A percentile compares a stretch with the other conserved stretches of the same genome.
Conservation (phyloP, 2,113 vertebrate species). For the Neodontobutis hainanensis region DNA sequence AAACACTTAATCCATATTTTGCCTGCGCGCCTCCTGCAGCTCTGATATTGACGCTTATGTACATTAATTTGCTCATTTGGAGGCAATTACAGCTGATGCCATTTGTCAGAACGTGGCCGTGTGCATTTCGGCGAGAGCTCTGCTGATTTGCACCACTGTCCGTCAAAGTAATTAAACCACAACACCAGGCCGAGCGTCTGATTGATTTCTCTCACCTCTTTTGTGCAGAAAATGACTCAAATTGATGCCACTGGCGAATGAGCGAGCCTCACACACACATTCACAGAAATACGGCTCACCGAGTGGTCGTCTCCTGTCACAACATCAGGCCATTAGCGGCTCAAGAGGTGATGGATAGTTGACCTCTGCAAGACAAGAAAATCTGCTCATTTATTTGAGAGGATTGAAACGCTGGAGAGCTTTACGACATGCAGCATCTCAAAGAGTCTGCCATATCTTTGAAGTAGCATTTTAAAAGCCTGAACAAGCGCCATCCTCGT, state of each 20-base stretch:
- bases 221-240: slow-evolving; percentile 40
- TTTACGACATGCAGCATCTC: neutral
- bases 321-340: slow-evolving; percentile 23
- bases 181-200: slow-evolving; percentile 28
- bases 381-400: slow-evolving; percentile 23
- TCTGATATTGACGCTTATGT: slow-evolving; percentile 36
- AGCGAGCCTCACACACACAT: slow-evolving; percentile 15
- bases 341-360: slow-evolving; percentile 32
- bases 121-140: slow-evolving; percentile 27
- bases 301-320: slow-evolving; percentile 14
- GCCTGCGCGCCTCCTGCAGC: slow-evolving; percentile 20
- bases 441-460: neutral
- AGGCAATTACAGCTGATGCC: slow-evolving; percentile 60
- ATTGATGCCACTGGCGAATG: slow-evolving; percentile 38
- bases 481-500: neutral
- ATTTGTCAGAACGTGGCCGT: slow-evolving; percentile 49
- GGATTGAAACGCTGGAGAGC: neutral
- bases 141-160: slow-evolving; percentile 57
- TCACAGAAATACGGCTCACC: slow-evolving; percentile 6
- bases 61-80: slow-evolving; percentile 66
- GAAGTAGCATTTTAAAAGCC: neutral
- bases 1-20: slow-evolving; percentile 19
- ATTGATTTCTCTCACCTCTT: slow-evolving; percentile 60
- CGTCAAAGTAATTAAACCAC: slow-evolving; percentile 67
- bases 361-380: slow-evolving; percentile 32